Base-by-base conservation (phyloP, 2,888 invertebrate genomes). In the Agriopis marginaria region DNA sequence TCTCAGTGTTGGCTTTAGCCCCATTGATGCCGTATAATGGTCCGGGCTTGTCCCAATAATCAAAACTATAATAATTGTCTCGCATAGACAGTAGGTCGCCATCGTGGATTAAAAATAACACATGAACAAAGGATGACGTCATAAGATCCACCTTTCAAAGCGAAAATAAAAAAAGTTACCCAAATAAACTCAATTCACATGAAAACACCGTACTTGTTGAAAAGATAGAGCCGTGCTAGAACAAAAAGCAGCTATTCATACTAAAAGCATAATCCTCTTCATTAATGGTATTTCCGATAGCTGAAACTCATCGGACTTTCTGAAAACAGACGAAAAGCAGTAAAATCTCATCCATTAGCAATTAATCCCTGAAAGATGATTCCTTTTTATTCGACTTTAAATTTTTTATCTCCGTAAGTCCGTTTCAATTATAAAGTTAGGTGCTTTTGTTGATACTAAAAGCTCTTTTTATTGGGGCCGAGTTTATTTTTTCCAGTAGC, bases 331-430 rank as follows among this genome's bases (percentile, higher is more conserved):
- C 71, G 73, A 68, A 67, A 71, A 77, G 75, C 61, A 68, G 47
- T 73, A 78, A 81, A 79, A 79, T 73, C 79, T 69, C 72, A 80
- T 82, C 82, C 82, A 85, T 85, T 82, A 85, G 76, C 79, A 78
- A 82, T 82, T 84, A 85, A 83, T 84, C 78, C 78, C 71, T 74
- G 74, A 75, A 79, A 82, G 82, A 80, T 79, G 79, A 80, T 81
- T 77, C 76, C 77, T 72, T 81, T 81, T 82, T 76, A 79, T 79
- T 72, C 71, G 62, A 74, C 76, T 81, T 79, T 75, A 75, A 74
- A 78, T 75, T 79, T 77, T 79, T 75, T 71, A 74, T 74, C 76
- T 73, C 66, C 74, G 62, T 67, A 72, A 72, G 68, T 73, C 73
- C 70, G 68, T 74, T 75, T 76, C 73, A 76, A 74, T 76, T 74